phyloP scores from a whole-genome alignment of 2,113 vertebrate species.

The Zeus faber region DNA sequence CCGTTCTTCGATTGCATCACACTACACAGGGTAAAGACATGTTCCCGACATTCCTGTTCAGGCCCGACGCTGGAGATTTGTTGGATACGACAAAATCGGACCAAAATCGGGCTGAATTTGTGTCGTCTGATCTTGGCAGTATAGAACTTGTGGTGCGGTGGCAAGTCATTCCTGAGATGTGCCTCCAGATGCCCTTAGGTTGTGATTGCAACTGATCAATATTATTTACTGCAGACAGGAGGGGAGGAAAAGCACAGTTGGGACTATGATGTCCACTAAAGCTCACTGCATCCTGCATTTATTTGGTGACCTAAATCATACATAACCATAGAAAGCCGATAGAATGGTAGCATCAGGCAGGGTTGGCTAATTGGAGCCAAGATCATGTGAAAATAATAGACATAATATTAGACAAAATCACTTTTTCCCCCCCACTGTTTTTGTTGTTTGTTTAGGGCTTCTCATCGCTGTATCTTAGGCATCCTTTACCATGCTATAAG shows the following conservation, averaged over 20 bases:
- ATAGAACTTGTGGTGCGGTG: no score
- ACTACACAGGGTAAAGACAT: no score
- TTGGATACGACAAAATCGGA: no score
- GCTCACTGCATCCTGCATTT: neutral
- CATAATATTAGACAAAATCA: neutral
- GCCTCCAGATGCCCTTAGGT: slow-evolving; percentile 70
- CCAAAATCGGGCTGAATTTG: no score
- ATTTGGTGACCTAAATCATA: neutral
- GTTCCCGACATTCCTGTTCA: no score
- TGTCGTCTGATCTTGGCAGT: no score
- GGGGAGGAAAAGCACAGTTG: slow-evolving; percentile 73
- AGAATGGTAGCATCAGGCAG: neutral
- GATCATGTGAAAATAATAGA: neutral
- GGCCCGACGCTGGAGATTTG: no score
- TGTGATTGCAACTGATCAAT: slow-evolving; percentile 77
- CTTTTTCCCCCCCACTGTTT: no score
- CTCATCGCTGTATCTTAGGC: no score
- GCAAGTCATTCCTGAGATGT: slow-evolving; percentile 28
- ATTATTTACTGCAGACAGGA: slow-evolving; percentile 69
- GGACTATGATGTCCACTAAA: slow-evolving; percentile 39
- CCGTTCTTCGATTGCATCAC: no score
- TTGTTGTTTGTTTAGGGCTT: no score
- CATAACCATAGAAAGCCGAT: neutral
- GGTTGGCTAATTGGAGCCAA: neutral
- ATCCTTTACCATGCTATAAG: no score